Evolutionary conservation across 2,797 vertebrate genomes (phyloP).

Genomic region (Ataeniobius toweri): DNA sequence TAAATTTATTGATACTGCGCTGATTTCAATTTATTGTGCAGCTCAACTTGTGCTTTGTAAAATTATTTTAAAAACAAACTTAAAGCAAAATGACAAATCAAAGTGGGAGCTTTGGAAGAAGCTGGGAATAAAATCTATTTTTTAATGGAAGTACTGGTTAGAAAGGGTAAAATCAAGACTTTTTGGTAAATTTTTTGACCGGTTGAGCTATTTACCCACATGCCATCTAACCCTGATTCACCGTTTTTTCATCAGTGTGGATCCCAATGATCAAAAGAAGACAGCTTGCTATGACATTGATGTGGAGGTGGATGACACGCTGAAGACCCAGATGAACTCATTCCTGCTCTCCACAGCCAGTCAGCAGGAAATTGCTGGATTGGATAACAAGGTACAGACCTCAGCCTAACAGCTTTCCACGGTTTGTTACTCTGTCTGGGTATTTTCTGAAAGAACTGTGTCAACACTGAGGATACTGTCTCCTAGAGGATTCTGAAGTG

Average conservation of each 20-base stretch:
- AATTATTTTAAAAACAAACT: background rate
- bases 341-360: constrained; percentile 98
- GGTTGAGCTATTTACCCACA: background rate
- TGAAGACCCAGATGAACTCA: constrained; percentile 99
- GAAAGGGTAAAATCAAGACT: background rate
- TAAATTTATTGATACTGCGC: background rate
- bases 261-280: constrained; percentile 99
- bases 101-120: background rate
- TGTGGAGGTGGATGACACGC: constrained; percentile 96
- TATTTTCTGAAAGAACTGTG: constrained; percentile 5
- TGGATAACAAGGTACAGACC: constrained; percentile 93
- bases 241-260: constrained; percentile 82
- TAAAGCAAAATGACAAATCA: background rate
- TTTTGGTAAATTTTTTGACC: background rate
- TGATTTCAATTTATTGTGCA: background rate
- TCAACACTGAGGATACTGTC: background rate
- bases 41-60: background rate
- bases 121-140: background rate
- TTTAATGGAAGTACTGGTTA: background rate
- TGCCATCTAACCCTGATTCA: too few species aligned
- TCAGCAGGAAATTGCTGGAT: constrained; percentile 97
- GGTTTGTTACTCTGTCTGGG: background rate
- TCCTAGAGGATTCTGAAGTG: constrained; percentile 8
- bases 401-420: background rate
- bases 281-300: constrained; percentile 99